Evolutionary conservation across 2,113 vertebrate species (phyloP).

Genomic region (pig (Sus scrofa)): DNA sequence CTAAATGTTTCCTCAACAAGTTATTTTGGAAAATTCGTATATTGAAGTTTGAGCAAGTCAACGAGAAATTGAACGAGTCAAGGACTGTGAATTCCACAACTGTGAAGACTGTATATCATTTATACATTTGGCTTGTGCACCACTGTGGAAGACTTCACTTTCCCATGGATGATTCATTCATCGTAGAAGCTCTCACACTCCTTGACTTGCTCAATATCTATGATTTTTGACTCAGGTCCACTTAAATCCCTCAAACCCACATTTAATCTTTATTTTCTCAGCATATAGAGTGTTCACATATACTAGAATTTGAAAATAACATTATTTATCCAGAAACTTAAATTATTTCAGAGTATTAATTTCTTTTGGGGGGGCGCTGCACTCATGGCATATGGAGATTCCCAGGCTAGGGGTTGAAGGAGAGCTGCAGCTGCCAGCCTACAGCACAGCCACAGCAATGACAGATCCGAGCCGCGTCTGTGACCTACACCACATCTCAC

Average conservation of each 20-base stretch:
- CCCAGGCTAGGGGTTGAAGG: too few species aligned
- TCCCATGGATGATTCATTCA: background rate
- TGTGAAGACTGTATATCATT: too few species aligned
- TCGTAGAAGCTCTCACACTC: background rate
- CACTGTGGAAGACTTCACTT: background rate
- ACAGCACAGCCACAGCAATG: too few species aligned
- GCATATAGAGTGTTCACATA: background rate
- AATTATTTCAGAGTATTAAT: background rate
- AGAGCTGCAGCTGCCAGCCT: too few species aligned
- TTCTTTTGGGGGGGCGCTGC: too few species aligned
- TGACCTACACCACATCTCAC: too few species aligned
- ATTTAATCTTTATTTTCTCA: background rate
- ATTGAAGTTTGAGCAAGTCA: too few species aligned
- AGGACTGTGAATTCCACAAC: too few species aligned
- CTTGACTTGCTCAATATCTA: background rate
- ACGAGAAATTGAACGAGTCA: too few species aligned
- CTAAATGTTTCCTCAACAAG: background rate
- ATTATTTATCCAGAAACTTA: background rate
- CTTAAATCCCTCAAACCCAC: background rate
- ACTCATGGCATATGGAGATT: too few species aligned
- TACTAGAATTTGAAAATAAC: background rate
- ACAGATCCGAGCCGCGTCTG: too few species aligned
- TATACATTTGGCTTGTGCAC: background rate
- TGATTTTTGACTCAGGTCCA: background rate
- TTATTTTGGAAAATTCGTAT: background rate